A percentile compares a stretch with the other conserved stretches of the same genome.
phyloP scores from a whole-genome alignment of 1,140 invertebrate genomes.

The Drosophila mayri region DNA sequence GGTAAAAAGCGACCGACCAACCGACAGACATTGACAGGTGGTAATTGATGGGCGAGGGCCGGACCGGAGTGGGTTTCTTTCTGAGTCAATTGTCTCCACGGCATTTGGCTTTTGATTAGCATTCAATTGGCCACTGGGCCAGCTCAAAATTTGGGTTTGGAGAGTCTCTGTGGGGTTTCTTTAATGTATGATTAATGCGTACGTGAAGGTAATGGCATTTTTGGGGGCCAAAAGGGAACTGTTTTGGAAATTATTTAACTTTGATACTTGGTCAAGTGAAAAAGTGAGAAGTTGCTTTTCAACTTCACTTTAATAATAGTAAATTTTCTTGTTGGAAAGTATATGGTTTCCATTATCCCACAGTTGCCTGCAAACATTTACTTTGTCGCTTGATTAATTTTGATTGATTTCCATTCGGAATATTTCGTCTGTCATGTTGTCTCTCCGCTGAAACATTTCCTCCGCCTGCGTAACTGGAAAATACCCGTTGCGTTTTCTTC shows the following conservation, averaged over 20 bases:
- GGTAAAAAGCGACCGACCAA: constrained; percentile 22
- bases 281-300: neutral
- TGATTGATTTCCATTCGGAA: neutral
- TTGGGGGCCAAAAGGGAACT: neutral
- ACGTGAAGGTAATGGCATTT: constrained; percentile 3
- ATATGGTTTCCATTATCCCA: neutral
- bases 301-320: too few species aligned
- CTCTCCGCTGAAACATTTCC: constrained; percentile 5
- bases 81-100: constrained; percentile 11
- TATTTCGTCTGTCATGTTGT: constrained; percentile 5
- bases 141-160: constrained; percentile 9
- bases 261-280: neutral
- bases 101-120: constrained; percentile 42
- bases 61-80: neutral
- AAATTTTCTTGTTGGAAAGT: neutral
- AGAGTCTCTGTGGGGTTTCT: constrained; percentile 8
- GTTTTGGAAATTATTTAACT: constrained; percentile 2
- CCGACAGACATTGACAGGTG: constrained; percentile 44
- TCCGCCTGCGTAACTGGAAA: constrained; percentile 15
- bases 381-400: neutral
- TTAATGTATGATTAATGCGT: constrained; percentile 21
- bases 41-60: constrained; percentile 48
- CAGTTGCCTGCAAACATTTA: neutral
- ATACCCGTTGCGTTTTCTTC: constrained; percentile 5
- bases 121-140: constrained; percentile 22